Conservation (phyloP, 2,888 invertebrate genomes). For the Gibbula magus region DNA sequence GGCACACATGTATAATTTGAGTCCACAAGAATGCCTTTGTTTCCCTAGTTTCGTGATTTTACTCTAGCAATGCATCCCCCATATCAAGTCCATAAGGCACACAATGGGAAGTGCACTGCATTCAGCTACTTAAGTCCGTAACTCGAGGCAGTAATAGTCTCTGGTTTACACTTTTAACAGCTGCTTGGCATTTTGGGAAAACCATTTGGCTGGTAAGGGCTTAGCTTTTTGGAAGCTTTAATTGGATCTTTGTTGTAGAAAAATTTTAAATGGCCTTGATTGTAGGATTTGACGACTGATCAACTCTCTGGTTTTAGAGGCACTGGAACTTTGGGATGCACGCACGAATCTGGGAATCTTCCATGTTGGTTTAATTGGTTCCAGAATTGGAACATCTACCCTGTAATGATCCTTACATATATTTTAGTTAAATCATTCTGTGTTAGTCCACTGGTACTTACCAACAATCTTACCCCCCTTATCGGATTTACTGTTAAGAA, state of each 20-base stretch:
- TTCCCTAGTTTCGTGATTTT: neutral
- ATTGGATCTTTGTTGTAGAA: neutral
- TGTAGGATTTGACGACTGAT: neutral
- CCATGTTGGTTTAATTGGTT: neutral
- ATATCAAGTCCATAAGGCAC: slow-evolving; percentile 5
- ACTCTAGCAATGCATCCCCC: slow-evolving; percentile 2
- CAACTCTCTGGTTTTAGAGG: neutral
- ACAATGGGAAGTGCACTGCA: slow-evolving; percentile 10
- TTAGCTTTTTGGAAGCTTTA: slow-evolving; percentile 10
- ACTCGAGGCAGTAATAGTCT: neutral
- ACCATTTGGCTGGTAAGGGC: neutral
- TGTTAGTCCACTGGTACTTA: slow-evolving; percentile 3
- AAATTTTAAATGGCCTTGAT: neutral
- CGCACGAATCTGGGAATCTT: slow-evolving; percentile 1
- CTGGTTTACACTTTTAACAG: neutral
- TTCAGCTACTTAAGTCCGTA: neutral
- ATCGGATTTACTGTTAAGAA: neutral
- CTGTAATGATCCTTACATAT: neutral
- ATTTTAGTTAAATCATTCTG: neutral
- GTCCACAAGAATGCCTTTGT: neutral
- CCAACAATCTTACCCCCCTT: neutral
- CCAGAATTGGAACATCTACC: slow-evolving; percentile 7
- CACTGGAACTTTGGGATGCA: neutral
- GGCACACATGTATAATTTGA: neutral
- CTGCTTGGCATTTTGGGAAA: neutral